phyloP scores from a whole-genome alignment of 2,797 vertebrate species.

The Eleutherodactylus coqui region DNA sequence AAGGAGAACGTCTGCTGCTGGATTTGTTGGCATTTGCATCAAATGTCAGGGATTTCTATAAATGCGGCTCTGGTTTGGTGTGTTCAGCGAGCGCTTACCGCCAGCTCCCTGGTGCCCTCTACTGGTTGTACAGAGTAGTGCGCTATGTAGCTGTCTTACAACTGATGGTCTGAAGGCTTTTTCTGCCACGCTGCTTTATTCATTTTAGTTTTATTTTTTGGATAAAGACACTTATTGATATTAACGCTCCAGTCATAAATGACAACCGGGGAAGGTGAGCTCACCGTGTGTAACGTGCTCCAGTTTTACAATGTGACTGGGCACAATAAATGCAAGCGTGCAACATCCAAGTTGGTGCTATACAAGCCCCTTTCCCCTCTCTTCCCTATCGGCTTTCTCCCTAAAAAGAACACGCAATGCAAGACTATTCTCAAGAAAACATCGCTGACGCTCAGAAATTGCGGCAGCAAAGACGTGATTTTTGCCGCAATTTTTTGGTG shows the following conservation, averaged over 20 bases:
- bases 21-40: neutral
- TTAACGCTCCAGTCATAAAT: neutral
- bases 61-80: neutral
- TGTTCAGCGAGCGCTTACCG: neutral
- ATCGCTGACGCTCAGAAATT: too few species aligned
- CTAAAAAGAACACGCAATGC: too few species aligned
- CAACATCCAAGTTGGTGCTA: too few species aligned
- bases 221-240: neutral
- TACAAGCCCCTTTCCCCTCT: too few species aligned
- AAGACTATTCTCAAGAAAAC: too few species aligned
- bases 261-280: too few species aligned
- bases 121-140: neutral
- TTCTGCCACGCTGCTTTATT: neutral
- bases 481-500: too few species aligned
- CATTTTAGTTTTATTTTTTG: neutral
- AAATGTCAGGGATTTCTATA: constrained; percentile 7
- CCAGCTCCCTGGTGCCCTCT: neutral
- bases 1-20: neutral
- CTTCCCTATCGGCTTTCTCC: too few species aligned
- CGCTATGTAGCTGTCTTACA: neutral
- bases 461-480: too few species aligned
- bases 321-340: too few species aligned
- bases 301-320: too few species aligned
- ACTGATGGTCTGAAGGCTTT: neutral
- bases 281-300: too few species aligned